These are phyloP conservation scores for Gallinago media DNA, from an alignment of 2,113 vertebrate genomes.

Conservation along the genomic window DNA sequence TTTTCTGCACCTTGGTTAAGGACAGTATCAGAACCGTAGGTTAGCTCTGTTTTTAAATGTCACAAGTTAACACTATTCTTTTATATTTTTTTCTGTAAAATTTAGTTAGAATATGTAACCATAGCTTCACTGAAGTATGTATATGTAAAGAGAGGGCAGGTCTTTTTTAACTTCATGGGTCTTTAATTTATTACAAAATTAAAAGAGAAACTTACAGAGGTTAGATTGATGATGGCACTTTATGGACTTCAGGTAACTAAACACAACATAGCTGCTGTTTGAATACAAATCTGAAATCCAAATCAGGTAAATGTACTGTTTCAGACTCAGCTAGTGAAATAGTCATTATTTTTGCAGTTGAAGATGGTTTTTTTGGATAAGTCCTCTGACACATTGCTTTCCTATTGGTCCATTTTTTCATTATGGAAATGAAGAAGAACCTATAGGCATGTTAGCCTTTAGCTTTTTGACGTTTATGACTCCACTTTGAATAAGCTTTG, in stretches of 20 bases:
- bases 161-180: neutral
- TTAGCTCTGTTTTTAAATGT: neutral
- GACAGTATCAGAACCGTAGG: neutral
- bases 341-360: neutral
- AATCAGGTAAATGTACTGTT: slow-evolving; percentile 28
- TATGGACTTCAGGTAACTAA: slow-evolving; percentile 48
- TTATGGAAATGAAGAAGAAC: neutral
- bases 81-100: neutral
- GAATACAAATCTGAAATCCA: slow-evolving; percentile 36
- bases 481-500: slow-evolving; percentile 57
- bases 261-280: slow-evolving; percentile 7
- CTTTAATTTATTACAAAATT: slow-evolving; percentile 37
- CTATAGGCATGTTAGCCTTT: neutral
- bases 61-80: neutral
- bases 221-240: slow-evolving; percentile 33
- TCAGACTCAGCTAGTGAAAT: slow-evolving; percentile 22
- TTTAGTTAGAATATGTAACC: neutral
- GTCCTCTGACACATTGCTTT: neutral
- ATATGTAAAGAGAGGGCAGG: neutral
- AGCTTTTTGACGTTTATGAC: slow-evolving; percentile 18
- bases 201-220: slow-evolving; percentile 8
- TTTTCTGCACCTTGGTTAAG: neutral
- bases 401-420: neutral
- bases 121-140: neutral
- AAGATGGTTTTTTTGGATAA: neutral